phyloP scores from a whole-genome alignment of 2,113 vertebrate genomes.

The Rhinolophus ferrumequinum region DNA sequence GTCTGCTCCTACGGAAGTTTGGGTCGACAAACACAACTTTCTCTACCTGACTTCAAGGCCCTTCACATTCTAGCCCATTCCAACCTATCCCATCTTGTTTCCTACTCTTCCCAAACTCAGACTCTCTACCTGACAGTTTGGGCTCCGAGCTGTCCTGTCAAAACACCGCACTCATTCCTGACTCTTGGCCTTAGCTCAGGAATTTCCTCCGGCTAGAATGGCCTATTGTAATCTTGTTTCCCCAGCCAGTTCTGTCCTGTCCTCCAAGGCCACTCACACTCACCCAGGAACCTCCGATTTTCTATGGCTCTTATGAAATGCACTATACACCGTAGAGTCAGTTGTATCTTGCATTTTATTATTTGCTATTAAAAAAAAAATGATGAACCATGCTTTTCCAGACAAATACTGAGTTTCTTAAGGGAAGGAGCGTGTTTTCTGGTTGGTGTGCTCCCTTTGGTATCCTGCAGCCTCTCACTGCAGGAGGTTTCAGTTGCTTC shows the following conservation, averaged over 20 bases:
- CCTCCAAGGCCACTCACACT: conserved; percentile 48
- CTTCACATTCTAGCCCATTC: conserved; percentile 30
- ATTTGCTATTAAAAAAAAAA: conserved; percentile 39
- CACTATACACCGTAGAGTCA: not conserved
- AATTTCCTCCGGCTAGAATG: conserved; percentile 70
- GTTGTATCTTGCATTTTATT: not conserved
- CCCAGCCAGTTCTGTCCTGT: not conserved
- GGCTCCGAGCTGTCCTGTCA: conserved; percentile 24
- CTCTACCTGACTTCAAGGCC: conserved; percentile 60
- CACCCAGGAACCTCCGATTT: not conserved
- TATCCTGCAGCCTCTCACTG: not conserved
- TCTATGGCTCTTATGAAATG: not conserved
- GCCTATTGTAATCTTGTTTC: conserved; percentile 15
- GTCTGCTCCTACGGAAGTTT: not conserved
- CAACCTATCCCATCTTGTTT: conserved; percentile 73
- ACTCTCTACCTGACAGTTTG: conserved; percentile 35
- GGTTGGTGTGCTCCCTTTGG: not conserved
- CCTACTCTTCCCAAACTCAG: conserved; percentile 55
- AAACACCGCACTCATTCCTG: conserved; percentile 43
- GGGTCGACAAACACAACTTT: not conserved
- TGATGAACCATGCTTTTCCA: not conserved
- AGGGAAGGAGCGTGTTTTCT: not conserved
- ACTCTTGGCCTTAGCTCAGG: not conserved
- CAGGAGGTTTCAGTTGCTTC: not conserved
- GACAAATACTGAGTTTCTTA: not conserved